phyloP scores from a whole-genome alignment of 2,888 invertebrate species.

The Steinernema hermaphroditum region DNA sequence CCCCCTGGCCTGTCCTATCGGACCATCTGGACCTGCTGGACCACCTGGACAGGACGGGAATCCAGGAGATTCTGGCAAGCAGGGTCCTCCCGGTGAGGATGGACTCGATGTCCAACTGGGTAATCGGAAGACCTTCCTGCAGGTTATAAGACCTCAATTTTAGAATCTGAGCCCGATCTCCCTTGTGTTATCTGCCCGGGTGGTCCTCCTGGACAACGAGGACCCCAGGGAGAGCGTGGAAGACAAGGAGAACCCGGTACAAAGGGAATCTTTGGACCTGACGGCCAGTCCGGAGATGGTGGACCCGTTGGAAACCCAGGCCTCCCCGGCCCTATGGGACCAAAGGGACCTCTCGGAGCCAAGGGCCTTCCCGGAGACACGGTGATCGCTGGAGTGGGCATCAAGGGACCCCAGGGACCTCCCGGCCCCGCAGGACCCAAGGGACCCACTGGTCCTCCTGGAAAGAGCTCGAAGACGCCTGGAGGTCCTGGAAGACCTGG shows the following conservation, averaged over 20 bases:
- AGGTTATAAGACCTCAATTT: no score
- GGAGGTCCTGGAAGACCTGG: slow-evolving; percentile 55
- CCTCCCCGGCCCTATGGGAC: slow-evolving; percentile 48
- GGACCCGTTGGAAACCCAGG: slow-evolving; percentile 60
- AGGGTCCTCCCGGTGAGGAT: slow-evolving; percentile 56
- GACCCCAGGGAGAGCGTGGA: slow-evolving; percentile 64
- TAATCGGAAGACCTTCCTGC: not conserved
- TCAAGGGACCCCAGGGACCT: slow-evolving; percentile 62
- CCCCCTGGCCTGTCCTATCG: slow-evolving; percentile 60
- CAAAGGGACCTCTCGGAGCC: slow-evolving; percentile 45
- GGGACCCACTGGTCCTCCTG: slow-evolving; percentile 10
- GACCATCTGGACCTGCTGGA: slow-evolving; percentile 39
- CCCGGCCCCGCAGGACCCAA: slow-evolving; percentile 56
- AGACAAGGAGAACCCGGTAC: slow-evolving; percentile 47
- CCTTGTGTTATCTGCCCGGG: slow-evolving; percentile 66
- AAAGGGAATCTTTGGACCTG: slow-evolving; percentile 15
- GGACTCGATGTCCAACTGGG: slow-evolving; percentile 63
- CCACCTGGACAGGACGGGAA: slow-evolving; percentile 41
- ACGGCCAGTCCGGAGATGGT: slow-evolving; percentile 42
- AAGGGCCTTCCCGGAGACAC: slow-evolving; percentile 55
- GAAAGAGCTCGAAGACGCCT: slow-evolving; percentile 32
- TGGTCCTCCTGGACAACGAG: slow-evolving; percentile 64
- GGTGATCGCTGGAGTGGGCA: slow-evolving; percentile 59
- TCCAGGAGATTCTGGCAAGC: slow-evolving; percentile 36
- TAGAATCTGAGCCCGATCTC: slow-evolving; percentile 60